Evolutionary conservation across 2,113 vertebrate species (phyloP).

Genomic region (Tragelaphus scriptus): DNA sequence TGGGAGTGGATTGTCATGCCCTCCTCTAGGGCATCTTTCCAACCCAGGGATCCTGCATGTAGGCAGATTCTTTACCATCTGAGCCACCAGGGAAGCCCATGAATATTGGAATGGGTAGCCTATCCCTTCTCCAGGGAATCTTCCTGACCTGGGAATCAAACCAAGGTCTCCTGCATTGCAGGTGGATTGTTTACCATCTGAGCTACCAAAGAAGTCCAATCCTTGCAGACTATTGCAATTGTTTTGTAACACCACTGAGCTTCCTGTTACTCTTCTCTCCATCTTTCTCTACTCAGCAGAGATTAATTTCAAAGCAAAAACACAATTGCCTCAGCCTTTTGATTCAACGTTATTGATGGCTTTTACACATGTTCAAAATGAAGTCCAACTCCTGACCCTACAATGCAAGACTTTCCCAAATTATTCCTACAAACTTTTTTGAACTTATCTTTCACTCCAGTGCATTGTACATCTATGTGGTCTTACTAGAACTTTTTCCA

Average conservation of each 20-base stretch:
- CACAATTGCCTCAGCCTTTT: neutral
- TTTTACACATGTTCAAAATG: neutral
- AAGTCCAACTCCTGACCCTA: neutral
- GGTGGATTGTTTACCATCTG: neutral
- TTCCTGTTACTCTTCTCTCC: neutral
- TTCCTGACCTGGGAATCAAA: neutral
- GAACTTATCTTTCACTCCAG: neutral
- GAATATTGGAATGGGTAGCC: neutral
- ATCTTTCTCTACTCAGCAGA: neutral
- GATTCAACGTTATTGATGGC: too few species aligned
- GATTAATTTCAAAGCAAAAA: neutral
- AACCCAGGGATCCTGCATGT: neutral
- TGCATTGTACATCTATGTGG: neutral
- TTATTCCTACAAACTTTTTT: neutral
- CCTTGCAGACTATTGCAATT: neutral
- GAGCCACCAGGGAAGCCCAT: neutral
- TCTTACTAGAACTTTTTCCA: neutral
- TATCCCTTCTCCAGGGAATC: neutral
- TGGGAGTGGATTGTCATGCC: neutral
- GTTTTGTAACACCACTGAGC: neutral
- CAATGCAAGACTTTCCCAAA: neutral
- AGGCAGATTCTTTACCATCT: neutral
- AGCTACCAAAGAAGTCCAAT: neutral
- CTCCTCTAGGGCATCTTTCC: neutral
- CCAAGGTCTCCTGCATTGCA: neutral